phyloP scores from a whole-genome alignment of 2,113 vertebrate genomes.

The Coryphaenoides rupestris region DNA sequence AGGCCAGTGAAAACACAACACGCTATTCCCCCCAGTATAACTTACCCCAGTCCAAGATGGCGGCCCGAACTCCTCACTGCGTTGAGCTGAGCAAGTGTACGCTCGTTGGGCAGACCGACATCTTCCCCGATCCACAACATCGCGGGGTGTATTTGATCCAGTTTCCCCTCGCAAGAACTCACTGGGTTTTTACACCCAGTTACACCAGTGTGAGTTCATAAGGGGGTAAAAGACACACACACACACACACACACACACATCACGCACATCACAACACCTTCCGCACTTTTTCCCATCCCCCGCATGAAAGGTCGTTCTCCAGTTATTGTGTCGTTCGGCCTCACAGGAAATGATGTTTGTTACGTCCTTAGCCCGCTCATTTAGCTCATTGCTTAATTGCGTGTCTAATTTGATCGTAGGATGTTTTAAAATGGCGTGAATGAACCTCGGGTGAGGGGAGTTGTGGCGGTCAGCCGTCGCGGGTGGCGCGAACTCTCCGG shows the following conservation, averaged over 20 bases:
- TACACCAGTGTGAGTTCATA: background rate
- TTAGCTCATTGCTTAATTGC: conserved; percentile 62
- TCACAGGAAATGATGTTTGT: conserved; percentile 51
- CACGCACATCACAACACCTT: background rate
- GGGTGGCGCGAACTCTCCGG: conserved; percentile 28
- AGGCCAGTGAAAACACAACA: no score
- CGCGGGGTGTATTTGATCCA: no score
- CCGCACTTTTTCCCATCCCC: background rate
- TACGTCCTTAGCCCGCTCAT: conserved; percentile 62
- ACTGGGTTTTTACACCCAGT: no score
- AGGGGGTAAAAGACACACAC: background rate
- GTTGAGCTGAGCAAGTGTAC: no score
- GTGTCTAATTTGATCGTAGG: conserved; percentile 66
- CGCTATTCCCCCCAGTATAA: no score
- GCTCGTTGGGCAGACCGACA: no score
- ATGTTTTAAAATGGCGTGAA: conserved; percentile 53
- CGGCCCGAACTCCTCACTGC: no score
- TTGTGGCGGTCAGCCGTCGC: conserved; percentile 11
- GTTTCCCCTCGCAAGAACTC: no score
- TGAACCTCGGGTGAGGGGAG: conserved; percentile 37
- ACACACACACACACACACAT: no score
- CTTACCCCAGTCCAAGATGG: no score
- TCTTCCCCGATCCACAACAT: no score
- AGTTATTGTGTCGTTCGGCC: conserved; percentile 28
- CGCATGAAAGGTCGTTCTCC: conserved; percentile 24